Evolutionary conservation across 2,888 invertebrate genomes (phyloP).

Genomic region (Troilus luridus): DNA sequence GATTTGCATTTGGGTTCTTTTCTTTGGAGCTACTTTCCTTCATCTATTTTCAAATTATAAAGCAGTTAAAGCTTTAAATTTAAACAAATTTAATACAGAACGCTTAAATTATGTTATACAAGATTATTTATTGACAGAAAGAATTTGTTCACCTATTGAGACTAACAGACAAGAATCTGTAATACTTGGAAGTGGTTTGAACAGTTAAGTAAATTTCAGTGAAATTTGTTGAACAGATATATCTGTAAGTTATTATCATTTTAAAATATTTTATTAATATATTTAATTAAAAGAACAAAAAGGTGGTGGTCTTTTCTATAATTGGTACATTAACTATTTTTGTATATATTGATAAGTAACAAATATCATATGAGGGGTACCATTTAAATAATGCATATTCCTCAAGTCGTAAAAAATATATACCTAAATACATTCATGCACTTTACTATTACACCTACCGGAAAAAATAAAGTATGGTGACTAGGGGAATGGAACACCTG

Average conservation of each 20-base stretch:
- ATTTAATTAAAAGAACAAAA: not conserved
- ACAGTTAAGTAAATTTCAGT: constrained; percentile 66
- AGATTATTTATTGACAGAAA: constrained; percentile 76
- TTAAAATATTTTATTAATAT: not conserved
- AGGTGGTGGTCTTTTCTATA: not conserved
- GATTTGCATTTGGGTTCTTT: constrained; percentile 77
- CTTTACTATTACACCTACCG: too few species aligned
- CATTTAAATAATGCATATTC: too few species aligned
- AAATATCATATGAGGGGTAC: too few species aligned
- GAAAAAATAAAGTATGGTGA: too few species aligned
- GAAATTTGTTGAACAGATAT: not conserved
- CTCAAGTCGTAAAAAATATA: too few species aligned
- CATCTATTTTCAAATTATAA: constrained; percentile 91
- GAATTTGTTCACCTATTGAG: constrained; percentile 75
- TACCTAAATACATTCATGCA: too few species aligned
- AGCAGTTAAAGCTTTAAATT: constrained; percentile 85
- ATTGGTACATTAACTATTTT: too few species aligned
- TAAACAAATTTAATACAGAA: constrained; percentile 86
- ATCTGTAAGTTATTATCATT: not conserved
- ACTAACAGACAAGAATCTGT: constrained; percentile 83
- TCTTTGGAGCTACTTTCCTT: constrained; percentile 79
- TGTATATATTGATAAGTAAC: too few species aligned
- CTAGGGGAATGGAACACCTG: too few species aligned
- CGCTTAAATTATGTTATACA: constrained; percentile 81
- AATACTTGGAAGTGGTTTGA: constrained; percentile 72